Evolutionary conservation across 2,113 vertebrate species (phyloP), one percentile per base, ranked within the genome.

Genomic region (Verasper variegatus): DNA sequence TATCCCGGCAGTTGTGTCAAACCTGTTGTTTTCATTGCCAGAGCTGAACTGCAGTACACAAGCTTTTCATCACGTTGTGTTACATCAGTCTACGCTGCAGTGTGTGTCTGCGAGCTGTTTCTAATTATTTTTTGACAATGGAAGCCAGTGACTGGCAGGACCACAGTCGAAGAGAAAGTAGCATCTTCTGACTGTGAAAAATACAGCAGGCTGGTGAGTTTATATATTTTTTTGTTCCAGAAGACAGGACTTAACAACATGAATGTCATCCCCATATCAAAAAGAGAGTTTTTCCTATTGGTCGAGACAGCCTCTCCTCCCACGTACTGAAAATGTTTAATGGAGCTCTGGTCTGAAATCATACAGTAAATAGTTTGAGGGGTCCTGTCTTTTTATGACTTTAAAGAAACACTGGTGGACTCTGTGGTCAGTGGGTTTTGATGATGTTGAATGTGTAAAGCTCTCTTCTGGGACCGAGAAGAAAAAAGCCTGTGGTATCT

Each of bases 401-500:
- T 76, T 15, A 54, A 59, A 59, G 55, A 64, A 73, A 64, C 63
- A 35, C 27, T 61, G 56, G 63, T 61, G 37, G 65, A 71, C 77
- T 76, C 26, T 65, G 56, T 57, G 68, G 80, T 79, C 79, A 83
- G 71, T 68, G 57, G 61, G 37, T 72, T 83, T 71, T 76, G 74
- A 85, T 74, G 67, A 71, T 70, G 67, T 71, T 74, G 20, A 80
- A 82, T 68, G 71, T 78, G 78, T 78, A 85, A 88, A 78, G 55
- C 52, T 75, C 37, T 85, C 79, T 59, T 80, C 61, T 74, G 79
- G 76, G 87, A 83, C 54, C 17, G 23, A 59, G 83, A 64, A 24
- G 47, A 54, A 64, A 31, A 27, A 71, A 78, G 68, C 23, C 35
- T 58, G 64, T 69, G 59, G 59, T 80, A 74, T 80, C 66, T 71